These are phyloP conservation scores for Drosophila prolongata DNA, from an alignment of 2,888 invertebrate species.

Conservation along the genomic window DNA sequence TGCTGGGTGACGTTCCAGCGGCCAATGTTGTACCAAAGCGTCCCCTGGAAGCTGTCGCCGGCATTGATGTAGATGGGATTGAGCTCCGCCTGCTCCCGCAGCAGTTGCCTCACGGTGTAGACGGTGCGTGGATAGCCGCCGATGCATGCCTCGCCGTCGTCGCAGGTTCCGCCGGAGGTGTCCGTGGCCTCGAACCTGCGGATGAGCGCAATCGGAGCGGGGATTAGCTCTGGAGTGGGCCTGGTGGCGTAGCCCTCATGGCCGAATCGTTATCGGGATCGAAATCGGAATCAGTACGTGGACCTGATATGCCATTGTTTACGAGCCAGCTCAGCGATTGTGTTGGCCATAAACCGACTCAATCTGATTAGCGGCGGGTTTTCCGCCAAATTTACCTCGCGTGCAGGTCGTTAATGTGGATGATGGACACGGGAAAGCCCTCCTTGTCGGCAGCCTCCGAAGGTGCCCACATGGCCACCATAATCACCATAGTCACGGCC, in stretches of 20 bases:
- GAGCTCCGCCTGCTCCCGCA: conserved; percentile 83
- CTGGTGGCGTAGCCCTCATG: conserved; percentile 2
- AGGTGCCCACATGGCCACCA: neutral
- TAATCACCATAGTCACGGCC: neutral
- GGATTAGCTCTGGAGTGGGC: conserved; percentile 18
- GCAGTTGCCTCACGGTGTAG: conserved; percentile 85
- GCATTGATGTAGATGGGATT: conserved; percentile 90
- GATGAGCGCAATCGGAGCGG: conserved; percentile 18
- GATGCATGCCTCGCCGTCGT: conserved; percentile 86
- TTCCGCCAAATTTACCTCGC: conserved; percentile 73
- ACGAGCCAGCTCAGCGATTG: neutral
- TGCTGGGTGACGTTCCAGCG: conserved; percentile 90
- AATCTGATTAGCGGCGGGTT: conserved; percentile 3
- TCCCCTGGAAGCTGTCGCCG: conserved; percentile 94
- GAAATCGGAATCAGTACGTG: conserved; percentile 19
- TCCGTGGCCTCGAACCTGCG: conserved; percentile 88
- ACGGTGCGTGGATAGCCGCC: conserved; percentile 90
- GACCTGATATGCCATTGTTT: conserved; percentile 18
- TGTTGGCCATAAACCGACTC: conserved; percentile 16
- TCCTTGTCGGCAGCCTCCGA: conserved; percentile 51
- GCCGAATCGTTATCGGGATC: conserved; percentile 30
- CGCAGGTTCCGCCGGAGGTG: conserved; percentile 86
- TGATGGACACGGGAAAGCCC: conserved; percentile 81
- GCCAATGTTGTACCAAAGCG: conserved; percentile 92
- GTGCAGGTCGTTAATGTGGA: conserved; percentile 84